phyloP scores from a whole-genome alignment of 92 coral and sea anemone genomes.

The Epizoanthus scotinus region DNA sequence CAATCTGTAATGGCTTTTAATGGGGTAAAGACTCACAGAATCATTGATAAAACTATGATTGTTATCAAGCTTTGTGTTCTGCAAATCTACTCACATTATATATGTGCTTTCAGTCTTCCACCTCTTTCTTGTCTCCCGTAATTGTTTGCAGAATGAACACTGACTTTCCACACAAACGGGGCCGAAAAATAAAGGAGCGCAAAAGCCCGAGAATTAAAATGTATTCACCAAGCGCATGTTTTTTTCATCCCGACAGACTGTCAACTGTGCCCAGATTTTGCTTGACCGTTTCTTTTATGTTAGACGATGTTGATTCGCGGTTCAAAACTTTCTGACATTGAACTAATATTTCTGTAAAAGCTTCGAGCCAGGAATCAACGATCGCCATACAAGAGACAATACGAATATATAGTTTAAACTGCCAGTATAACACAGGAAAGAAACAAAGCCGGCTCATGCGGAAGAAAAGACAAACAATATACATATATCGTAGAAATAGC shows the following conservation, averaged over 20 bases:
- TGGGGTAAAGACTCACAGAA: background rate
- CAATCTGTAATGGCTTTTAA: background rate
- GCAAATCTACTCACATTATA: constrained; percentile 16
- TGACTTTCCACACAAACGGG: constrained; percentile 8
- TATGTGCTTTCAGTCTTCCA: background rate
- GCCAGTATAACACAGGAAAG: constrained; percentile 44
- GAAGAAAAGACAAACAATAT: constrained; percentile 3
- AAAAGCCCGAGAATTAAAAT: no score
- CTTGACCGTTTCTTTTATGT: constrained; percentile 27
- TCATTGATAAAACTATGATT: constrained; percentile 11
- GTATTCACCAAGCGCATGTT: background rate
- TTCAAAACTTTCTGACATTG: constrained; percentile 36
- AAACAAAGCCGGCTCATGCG: background rate
- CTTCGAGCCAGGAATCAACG: constrained; percentile 36
- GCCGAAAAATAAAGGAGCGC: background rate
- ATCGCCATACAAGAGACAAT: constrained; percentile 43
- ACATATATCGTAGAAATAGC: background rate
- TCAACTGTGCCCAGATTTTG: background rate
- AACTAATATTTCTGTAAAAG: constrained; percentile 41
- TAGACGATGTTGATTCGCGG: constrained; percentile 46
- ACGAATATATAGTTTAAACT: constrained; percentile 31
- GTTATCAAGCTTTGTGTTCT: constrained; percentile 1
- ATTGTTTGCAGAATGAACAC: background rate
- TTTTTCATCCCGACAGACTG: constrained; percentile 1
- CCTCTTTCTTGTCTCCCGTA: background rate